These are phyloP conservation scores for Donacobius atricapilla DNA, from an alignment of 2,113 vertebrate genomes.

Conservation along the genomic window DNA sequence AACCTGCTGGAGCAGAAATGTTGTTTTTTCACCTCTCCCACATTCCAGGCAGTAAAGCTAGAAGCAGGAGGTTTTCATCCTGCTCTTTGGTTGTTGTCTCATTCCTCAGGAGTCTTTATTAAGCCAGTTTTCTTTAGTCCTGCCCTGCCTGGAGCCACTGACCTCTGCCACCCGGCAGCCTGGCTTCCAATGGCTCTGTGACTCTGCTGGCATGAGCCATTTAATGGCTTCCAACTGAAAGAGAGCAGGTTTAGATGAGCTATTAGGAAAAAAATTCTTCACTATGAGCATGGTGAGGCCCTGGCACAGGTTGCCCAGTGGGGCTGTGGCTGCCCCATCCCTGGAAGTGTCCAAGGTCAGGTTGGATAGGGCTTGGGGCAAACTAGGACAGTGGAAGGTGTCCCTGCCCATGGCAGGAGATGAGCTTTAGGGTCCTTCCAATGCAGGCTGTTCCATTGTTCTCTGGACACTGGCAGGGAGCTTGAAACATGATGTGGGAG, in stretches of 20 bases:
- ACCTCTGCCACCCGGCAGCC: neutral
- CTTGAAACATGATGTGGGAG: neutral
- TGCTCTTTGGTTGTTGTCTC: neutral
- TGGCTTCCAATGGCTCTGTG: neutral
- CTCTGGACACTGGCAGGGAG: neutral
- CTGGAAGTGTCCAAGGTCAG: neutral
- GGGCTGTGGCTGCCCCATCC: neutral
- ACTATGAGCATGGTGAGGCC: neutral
- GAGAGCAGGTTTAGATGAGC: neutral
- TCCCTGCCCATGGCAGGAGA: neutral
- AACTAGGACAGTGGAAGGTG: neutral
- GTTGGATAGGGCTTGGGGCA: neutral
- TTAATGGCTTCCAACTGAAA: neutral
- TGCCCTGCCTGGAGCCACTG: neutral
- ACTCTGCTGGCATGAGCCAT: neutral
- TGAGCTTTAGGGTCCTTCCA: neutral
- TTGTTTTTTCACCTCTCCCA: slow-evolving; percentile 13
- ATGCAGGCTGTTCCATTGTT: neutral
- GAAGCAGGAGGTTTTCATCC: neutral
- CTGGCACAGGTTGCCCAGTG: neutral
- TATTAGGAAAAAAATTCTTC: neutral
- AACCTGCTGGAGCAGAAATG: neutral
- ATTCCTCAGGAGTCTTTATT: neutral
- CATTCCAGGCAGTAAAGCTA: neutral
- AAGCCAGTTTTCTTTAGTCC: neutral